Evolutionary conservation across 2,113 vertebrate species (phyloP), one percentile per base, ranked within the genome.

Genomic region (Paraplagusia blochii): DNA sequence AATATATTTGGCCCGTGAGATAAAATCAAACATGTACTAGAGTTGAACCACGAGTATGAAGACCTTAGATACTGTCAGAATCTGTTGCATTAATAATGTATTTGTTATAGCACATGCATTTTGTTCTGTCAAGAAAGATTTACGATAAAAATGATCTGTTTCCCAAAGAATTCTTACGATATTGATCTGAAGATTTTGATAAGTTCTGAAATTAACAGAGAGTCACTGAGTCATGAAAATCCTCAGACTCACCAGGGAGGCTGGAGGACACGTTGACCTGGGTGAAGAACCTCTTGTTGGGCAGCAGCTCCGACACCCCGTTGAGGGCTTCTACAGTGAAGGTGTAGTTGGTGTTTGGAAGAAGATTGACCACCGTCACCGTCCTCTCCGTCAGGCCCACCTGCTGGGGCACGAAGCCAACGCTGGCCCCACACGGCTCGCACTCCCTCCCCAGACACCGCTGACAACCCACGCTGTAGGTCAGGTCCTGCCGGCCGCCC

Each of bases 401-500:
- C 88, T 95, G 95, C 90, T 96, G 95, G 0, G 95, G 95, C 56
- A 98, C 90, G 2, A 96, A 98, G 77, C 93, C 94, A 33, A 98
- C 85, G 0, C 90, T 79, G 7, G 89, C 78, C 11, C 94, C 94
- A 0, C 95, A 98, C 0, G 90, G 89, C 76, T 95, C 93, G 0
- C 95, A 98, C 39, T 69, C 87, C 33, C 78, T 15, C 34, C 15
- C 8, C 0, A 66, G 58, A 55, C 96, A 97, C 1, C 85, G 86
- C 12, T 88, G 79, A 8, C 96, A 98, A 60, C 91, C 91, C 65
- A 98, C 87, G 55, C 90, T 95, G 89, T 97, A 96, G 58, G 90
- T 92, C 69, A 98, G 82, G 69, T 98, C 95, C 0, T 80, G 90
- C 9, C 96, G 87, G 63, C 95, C 95, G 0, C 96, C 96, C 0